Evolutionary conservation across 2,113 vertebrate species (phyloP), one percentile per base, ranked within the genome.

Genomic region (Solea senegalensis): DNA sequence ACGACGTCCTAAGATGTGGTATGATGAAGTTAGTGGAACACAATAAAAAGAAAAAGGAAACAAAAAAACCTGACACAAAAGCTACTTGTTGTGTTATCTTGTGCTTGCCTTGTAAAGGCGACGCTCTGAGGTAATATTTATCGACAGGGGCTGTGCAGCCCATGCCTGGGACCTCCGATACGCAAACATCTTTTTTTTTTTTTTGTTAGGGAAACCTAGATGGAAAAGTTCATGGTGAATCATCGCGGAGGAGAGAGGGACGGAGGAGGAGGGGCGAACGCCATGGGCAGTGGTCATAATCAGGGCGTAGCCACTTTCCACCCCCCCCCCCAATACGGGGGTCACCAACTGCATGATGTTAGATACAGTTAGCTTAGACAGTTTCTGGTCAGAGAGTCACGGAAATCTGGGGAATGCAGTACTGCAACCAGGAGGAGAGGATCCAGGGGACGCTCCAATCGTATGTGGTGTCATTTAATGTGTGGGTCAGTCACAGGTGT

Each of bases 71-170:
- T n/a, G 61, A 82, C 79, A 80, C 73, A 71, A 58, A 85, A 86
- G 80, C 72, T 86, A 76, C 83, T 83, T 69, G 81, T 88, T 85
- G 84, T 82, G 76, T 86, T 82, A 70, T 85, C 68, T 74, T 80
- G 83, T 87, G 86, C 84, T 88, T 74, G 78, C 82, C 81, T 84
- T 90, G 72, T 75, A 82, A 79, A 87, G 83, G 66, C 82, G 71
- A 76, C 66, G 71, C 83, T 88, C 75, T 65, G 82, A 80, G 84
- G 83, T 80, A 81, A 82, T 81, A 73, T 89, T 90, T 89, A 76
- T 88, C 41, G 93, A 94, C 94, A 94, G 93, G 93, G 94, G 94
- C 92, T 89, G 83, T 84, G 68, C 80, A 82, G 93, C 91, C 92
- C 92, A 92, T 57, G 93, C 93, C 94, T 88, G 90, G 92, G 86